Base-by-base conservation (phyloP, 1,140 invertebrate genomes). In the Zophobas atratus region DNA sequence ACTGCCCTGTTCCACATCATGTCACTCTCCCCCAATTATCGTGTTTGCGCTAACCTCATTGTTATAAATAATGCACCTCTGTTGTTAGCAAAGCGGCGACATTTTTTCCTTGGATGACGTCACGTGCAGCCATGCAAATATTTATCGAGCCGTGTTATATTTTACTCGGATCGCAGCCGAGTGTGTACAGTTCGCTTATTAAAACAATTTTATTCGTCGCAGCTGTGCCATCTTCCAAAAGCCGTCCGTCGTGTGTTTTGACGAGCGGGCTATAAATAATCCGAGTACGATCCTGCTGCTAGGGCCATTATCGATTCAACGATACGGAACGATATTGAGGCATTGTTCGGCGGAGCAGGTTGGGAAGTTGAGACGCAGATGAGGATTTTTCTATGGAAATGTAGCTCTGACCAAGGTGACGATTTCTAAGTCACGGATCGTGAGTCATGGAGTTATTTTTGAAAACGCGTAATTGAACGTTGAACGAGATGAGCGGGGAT, bases 101-200 rank as follows among this genome's bases (percentile, higher is more conserved):
- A 43, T 48, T 67, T 67, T 67, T 67, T 41, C 39, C 38, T 67
- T 6, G 39, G 38, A 2, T 67, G 38, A 67, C 60, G 60, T 67
- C 60, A 67, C 60, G n/a, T 67, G 60, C 60, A 67, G 39, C 60
- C 60, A 67, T 67, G 60, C 60, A 67, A 67, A 67, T 67, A 67
- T 67, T 67, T 67, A 67, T 67, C 38, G 60, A 67, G 33, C 60
- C 60, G 39, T 67, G 60, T 43, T 67, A 33, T 43, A 67, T 67
- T 67, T 67, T 67, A 67, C 60, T 67, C n/a, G 38, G 39, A 67
- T 43, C 20, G 20, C 20, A 20, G 20, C 20, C 39, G 33, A 67
- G 38, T 63, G 57, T 39, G 38, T 36, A 63, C n/a, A 33, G n/a
- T 57, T 51, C 8, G 48, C 8, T 20, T 60, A 36, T 60, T 38